A percentile compares a stretch with the other conserved stretches of the same genome.
These are phyloP conservation scores for Tokudaia tokunoshimensis DNA, from an alignment of 2,797 vertebrate species.

Conservation along the genomic window DNA sequence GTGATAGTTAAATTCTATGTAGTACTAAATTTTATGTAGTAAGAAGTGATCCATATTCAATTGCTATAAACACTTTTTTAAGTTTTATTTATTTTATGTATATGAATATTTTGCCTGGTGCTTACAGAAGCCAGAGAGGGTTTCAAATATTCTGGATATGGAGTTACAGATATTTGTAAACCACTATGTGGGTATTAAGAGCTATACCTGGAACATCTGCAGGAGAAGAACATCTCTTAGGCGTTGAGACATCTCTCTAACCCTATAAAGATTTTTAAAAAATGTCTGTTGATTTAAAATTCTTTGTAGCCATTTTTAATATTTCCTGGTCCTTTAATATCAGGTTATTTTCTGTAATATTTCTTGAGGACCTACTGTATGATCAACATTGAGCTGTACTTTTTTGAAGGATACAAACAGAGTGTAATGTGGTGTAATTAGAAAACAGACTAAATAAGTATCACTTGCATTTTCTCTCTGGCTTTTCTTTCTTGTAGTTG, in stretches of 20 bases:
- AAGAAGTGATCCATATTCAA: conserved; percentile 7
- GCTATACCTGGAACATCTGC: not conserved
- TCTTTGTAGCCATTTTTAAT: conserved; percentile 9
- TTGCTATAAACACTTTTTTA: not conserved
- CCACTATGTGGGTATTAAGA: not conserved
- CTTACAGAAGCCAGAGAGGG: not conserved
- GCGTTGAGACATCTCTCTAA: not conserved
- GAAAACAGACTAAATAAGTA: not conserved
- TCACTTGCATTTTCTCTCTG: not conserved
- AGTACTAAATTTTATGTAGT: not conserved
- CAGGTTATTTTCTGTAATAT: not conserved
- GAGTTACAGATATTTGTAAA: not conserved
- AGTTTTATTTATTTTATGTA: not conserved
- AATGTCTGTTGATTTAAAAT: not conserved
- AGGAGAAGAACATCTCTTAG: not conserved
- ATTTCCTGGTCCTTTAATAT: conserved; percentile 13
- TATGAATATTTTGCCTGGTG: not conserved
- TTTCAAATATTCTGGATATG: not conserved
- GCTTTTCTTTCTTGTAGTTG: not conserved
- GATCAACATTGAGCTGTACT: not conserved
- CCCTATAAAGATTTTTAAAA: not conserved
- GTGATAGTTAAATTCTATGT: not conserved
- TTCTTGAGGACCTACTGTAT: conserved; percentile 34
- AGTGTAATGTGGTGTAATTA: not conserved
- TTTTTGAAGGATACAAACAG: not conserved